Evolutionary conservation across 2,888 invertebrate species (phyloP).

Genomic region (Pachliopta kotzebuea): DNA sequence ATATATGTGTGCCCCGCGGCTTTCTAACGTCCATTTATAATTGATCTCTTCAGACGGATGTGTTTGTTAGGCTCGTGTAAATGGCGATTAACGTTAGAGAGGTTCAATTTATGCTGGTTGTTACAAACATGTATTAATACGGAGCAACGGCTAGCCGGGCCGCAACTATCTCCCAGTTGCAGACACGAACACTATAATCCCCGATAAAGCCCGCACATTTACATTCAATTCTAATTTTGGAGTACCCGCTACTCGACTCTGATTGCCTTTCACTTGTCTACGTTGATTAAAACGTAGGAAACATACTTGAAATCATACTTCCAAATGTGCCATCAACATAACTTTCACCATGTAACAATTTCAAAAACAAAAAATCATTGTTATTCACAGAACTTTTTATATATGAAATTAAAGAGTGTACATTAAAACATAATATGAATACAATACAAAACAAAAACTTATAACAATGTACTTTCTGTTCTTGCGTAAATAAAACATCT

Average conservation of each 20-base stretch:
- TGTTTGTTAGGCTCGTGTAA: not conserved
- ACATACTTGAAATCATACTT: conserved; percentile 4
- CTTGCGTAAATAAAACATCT: conserved; percentile 11
- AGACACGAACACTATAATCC: conserved; percentile 81
- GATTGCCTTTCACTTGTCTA: conserved; percentile 73
- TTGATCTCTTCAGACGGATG: conserved; percentile 37
- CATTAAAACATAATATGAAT: too few species aligned
- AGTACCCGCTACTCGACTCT: conserved; percentile 67
- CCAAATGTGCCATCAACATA: not conserved
- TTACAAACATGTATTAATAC: conserved; percentile 54
- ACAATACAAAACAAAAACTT: not conserved
- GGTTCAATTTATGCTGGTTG: conserved; percentile 40
- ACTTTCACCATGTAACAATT: not conserved
- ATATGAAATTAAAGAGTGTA: not conserved
- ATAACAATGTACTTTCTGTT: not conserved
- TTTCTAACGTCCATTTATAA: conserved; percentile 43
- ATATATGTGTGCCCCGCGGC: conserved; percentile 68
- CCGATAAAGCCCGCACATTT: conserved; percentile 82
- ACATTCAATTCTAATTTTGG: conserved; percentile 80
- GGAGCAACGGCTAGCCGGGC: conserved; percentile 56
- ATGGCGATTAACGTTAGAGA: not conserved
- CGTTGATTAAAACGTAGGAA: conserved; percentile 68
- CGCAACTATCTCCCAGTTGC: conserved; percentile 76
- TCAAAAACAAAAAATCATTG: not conserved
- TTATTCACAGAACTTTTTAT: not conserved